Evolutionary conservation across 2,113 vertebrate genomes (phyloP).

Genomic region (Brachypodius melanocephalos): DNA sequence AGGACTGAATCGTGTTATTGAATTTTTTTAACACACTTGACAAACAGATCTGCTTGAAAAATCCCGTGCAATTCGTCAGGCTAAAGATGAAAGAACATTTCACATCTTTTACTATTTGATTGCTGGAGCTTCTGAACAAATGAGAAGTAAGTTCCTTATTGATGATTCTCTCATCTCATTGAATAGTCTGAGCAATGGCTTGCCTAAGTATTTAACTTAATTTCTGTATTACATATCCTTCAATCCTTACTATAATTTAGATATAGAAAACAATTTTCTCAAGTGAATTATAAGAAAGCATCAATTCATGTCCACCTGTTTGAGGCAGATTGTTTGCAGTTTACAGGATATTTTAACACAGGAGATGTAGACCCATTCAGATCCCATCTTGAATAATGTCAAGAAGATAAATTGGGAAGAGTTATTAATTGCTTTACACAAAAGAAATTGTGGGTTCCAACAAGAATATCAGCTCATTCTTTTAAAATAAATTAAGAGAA

Average conservation of each 20-base stretch:
- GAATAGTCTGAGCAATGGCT: background rate
- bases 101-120: slow-evolving; percentile 84
- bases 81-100: slow-evolving; percentile 79
- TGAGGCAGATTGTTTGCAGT: background rate
- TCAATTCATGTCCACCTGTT: background rate
- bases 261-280: background rate
- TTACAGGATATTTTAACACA: background rate
- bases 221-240: background rate
- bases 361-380: background rate
- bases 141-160: slow-evolving; percentile 71
- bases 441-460: background rate
- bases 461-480: background rate
- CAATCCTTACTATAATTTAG: background rate
- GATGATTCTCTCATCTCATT: background rate
- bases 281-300: background rate
- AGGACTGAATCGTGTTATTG: background rate
- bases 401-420: background rate
- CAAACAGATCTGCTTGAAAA: slow-evolving; percentile 81
- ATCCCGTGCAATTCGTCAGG: slow-evolving; percentile 80
- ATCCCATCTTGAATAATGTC: background rate
- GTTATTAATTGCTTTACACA: background rate
- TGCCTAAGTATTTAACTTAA: background rate
- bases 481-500: background rate
- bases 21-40: slow-evolving; percentile 41
- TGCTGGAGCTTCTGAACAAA: slow-evolving; percentile 76